Conservation (phyloP, 2,113 vertebrate genomes). For the Chascanopsetta lugubris region DNA sequence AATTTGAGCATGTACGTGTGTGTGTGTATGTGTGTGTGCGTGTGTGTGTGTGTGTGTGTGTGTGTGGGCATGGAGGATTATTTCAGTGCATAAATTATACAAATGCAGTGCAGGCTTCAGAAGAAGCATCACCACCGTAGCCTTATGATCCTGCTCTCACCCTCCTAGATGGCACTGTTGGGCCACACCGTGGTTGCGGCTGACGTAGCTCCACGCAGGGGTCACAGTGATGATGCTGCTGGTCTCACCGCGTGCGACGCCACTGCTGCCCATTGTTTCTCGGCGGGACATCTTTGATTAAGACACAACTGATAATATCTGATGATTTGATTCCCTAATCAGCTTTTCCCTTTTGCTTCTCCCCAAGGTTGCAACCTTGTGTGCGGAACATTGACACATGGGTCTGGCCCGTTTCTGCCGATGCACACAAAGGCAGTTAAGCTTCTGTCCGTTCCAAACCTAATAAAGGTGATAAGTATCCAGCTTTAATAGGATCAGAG, state of each 20-base stretch:
- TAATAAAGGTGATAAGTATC: conserved; percentile 64
- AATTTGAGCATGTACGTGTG: conserved; percentile 5
- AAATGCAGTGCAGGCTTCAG: neutral
- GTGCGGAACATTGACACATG: conserved; percentile 49
- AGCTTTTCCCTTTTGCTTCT: conserved; percentile 33
- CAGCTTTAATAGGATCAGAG: conserved; percentile 66
- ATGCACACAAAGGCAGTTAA: conserved; percentile 48
- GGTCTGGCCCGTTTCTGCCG: conserved; percentile 25
- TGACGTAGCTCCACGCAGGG: conserved; percentile 1
- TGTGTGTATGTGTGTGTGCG: conserved; percentile 1
- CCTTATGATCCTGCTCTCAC: conserved; percentile 12
- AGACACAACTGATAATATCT: conserved; percentile 61
- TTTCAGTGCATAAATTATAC: neutral
- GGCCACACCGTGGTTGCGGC: conserved; percentile 26
- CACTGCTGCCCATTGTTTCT: conserved; percentile 2
- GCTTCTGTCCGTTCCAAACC: conserved; percentile 45
- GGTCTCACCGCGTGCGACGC: conserved; percentile 20
- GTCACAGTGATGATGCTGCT: neutral
- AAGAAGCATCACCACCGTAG: neutral
- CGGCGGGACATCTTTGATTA: conserved; percentile 48
- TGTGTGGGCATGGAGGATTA: neutral
- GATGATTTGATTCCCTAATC: conserved; percentile 58
- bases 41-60: conserved; percentile 24
- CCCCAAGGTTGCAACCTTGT: conserved; percentile 62
- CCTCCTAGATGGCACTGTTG: conserved; percentile 72